Evolutionary conservation across 2,797 vertebrate genomes (phyloP), one percentile per base, ranked within the genome.

Genomic region (Mycteria americana): DNA sequence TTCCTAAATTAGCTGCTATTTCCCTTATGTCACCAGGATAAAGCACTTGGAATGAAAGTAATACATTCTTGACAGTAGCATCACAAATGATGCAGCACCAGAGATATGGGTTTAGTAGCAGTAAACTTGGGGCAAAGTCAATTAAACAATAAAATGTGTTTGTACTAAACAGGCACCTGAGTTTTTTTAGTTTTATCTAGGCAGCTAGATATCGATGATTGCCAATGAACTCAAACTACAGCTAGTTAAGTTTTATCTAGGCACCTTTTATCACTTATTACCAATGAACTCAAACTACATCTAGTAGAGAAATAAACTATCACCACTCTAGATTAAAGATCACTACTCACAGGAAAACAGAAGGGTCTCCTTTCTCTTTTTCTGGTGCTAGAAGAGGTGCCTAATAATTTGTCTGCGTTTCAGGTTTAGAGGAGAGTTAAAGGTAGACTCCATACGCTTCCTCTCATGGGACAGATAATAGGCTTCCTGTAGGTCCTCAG

Each of bases 401-500:
- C 37, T 67, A 77, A 25, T 57, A 46, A 56, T 73, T 50, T n/a
- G 21, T 37, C 16, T 59, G 22, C 22, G 18, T 70, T 89, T 69
- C 46, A 89, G 25, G 18, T 39, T 57, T 62, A 73, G 23, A 72
- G 64, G 12, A 62, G 25, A 70, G 18, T 24, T 62, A 60, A 79
- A 63, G 28, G 15, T 35, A 59, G n/a, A 59, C 7, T 60, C 16
- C 18, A 3, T 56, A 33, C 0, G 1, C 18, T 51, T 81, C 5
- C 35, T 69, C 18, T 37, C 0, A 0, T 5, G 83, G 45, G 9
- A 8, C 27, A 41, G 18, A 41, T 54, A 28, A 30, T 6, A 53
- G n/a, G 18, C 33, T 78, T 70, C 27, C 45, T 48, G 14, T 60
- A 39, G 35, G 56, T 60, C 41, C 19, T 74, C 22, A 60, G 41